Base-by-base conservation (phyloP, 37 sponge, comb jelly and placozoan species). In the Aplysina aerophoba region DNA sequence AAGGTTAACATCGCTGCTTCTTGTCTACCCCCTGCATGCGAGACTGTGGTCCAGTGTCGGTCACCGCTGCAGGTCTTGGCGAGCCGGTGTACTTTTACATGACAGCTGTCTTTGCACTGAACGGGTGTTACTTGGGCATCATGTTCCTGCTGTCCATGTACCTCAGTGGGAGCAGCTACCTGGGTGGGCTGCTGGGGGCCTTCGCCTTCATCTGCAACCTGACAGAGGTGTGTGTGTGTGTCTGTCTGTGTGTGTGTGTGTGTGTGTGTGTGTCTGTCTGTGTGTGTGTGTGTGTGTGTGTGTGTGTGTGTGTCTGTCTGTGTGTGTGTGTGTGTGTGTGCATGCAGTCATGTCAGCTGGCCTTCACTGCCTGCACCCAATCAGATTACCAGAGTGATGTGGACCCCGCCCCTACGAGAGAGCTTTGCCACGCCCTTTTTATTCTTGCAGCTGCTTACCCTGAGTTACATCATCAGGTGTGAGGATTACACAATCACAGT, bases 401-500 rank as follows among this genome's bases (percentile, higher is more conserved):
- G 98, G 96, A 98, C 97, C 14, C 96, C 98, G 44, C 98, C 98
- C 1, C 80, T 98, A n/a, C 83, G 98, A 65, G 98, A 98, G 82
- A 98, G 98, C 68, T 98, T 98, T 83, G 93, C 96, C 24, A 71
- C 90, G 34, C 98, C 98, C 4, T 90, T 98, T 83, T 84, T 98
- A 20, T 58, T 84, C 55, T 81, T 98, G 24, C 96, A 98, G 59
- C 69, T 90, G 44, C 80, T 94, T 6, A 27, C 54, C 0, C 53
- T 98, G 34, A 84, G 87, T 14, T 24, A 75, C 75, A 88, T 79
- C 54, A 58, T 97, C 37, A 88, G 88, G 93, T 88, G 44, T 40
- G 53, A 25, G 14, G 17, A 11, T 73, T 6, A 8, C n/a, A n/a
- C 50, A 3, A 44, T 44, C 6, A 44, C 50, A 44, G 6, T 8